Evolutionary conservation across 2,888 invertebrate species (phyloP).

Genomic region (Anodontia alba): DNA sequence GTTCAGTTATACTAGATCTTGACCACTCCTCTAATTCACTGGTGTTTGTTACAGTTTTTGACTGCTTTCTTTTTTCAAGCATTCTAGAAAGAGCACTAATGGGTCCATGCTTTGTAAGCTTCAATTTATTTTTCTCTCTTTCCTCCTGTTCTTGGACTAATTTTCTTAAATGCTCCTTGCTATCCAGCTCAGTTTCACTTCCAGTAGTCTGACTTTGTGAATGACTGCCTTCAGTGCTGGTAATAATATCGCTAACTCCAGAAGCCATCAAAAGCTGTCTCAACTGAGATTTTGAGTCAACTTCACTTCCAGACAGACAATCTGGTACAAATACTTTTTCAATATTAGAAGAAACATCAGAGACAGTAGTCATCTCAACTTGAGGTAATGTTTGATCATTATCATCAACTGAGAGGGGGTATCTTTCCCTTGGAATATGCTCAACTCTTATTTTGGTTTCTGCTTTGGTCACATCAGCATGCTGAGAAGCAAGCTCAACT

Average conservation of each 20-base stretch:
- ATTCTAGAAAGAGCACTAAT: too few species aligned
- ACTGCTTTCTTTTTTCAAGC: too few species aligned
- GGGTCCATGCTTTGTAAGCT: too few species aligned
- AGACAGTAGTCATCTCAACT: neutral
- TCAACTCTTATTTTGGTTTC: neutral
- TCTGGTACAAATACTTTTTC: neutral
- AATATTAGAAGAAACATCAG: neutral
- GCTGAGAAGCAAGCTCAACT: neutral
- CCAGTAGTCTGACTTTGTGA: neutral
- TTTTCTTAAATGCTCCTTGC: neutral
- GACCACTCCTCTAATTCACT: too few species aligned
- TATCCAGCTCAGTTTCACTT: conserved; percentile 3
- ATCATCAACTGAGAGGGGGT: neutral
- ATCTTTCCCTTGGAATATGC: conserved; percentile 14
- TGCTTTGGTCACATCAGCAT: neutral
- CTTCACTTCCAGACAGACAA: neutral
- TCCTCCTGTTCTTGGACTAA: neutral
- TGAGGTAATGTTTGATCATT: neutral
- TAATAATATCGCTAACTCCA: neutral
- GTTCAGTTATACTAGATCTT: too few species aligned
- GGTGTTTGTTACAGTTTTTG: too few species aligned
- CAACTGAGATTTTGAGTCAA: neutral
- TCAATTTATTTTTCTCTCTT: neutral
- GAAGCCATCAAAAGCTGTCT: neutral
- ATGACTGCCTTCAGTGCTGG: neutral